Evolutionary conservation across 1,140 invertebrate species (phyloP).

Genomic region (Chymomyza costata): DNA sequence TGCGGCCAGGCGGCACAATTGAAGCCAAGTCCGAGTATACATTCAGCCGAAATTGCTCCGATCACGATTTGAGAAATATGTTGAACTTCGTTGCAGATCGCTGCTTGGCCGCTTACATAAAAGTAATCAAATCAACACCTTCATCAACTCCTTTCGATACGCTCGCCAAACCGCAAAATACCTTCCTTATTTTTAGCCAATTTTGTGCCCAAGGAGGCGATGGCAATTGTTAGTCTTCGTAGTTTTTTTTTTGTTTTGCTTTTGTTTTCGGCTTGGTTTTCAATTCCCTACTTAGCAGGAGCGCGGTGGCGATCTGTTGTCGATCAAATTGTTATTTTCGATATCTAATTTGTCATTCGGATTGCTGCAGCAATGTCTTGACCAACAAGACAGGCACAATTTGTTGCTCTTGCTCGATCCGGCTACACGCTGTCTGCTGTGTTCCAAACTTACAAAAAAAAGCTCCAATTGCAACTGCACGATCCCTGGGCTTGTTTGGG

Average conservation of each 20-base stretch:
- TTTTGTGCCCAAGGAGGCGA: constrained; percentile 38
- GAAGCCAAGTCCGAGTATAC: constrained; percentile 33
- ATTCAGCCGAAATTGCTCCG: constrained; percentile 55
- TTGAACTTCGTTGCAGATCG: constrained; percentile 37
- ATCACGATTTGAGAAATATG: constrained; percentile 65
- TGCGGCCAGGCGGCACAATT: constrained; percentile 57
- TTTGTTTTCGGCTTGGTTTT: constrained; percentile 19
- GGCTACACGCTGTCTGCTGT: constrained; percentile 63
- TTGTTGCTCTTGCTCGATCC: constrained; percentile 18
- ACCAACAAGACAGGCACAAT: constrained; percentile 31
- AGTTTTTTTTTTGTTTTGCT: constrained; percentile 3
- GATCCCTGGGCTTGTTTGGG: constrained; percentile 38
- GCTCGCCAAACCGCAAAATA: constrained; percentile 53
- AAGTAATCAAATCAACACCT: constrained; percentile 75
- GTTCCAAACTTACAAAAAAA: neutral
- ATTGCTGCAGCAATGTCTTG: constrained; percentile 20
- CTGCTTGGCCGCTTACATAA: constrained; percentile 55
- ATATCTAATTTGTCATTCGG: constrained; percentile 75
- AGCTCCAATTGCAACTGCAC: constrained; percentile 38
- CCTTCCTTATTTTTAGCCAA: constrained; percentile 64
- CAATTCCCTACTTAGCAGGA: neutral
- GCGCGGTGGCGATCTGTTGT: constrained; percentile 64
- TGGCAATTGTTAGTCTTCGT: constrained; percentile 40
- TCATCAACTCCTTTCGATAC: constrained; percentile 64
- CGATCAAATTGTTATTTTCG: constrained; percentile 71